phyloP scores from a whole-genome alignment of 2,888 invertebrate genomes.

The Ethmia dodecea region DNA sequence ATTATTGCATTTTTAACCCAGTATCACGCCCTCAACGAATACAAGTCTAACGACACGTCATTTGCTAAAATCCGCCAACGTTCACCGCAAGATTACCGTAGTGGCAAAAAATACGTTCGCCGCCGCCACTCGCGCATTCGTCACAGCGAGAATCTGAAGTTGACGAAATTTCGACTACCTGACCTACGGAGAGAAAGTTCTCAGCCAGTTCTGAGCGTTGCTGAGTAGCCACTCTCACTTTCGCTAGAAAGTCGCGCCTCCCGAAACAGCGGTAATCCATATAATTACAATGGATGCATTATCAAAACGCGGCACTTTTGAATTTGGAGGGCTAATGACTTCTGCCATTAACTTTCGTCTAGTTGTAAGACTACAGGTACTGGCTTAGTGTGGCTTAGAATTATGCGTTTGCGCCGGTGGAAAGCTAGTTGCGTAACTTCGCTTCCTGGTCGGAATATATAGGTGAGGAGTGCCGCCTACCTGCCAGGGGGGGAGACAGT shows the following conservation, averaged over 20 bases:
- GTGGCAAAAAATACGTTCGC: no score
- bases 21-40: no score
- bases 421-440: slow-evolving; percentile 57
- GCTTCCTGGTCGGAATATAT: slow-evolving; percentile 68
- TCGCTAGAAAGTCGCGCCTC: slow-evolving; percentile 27
- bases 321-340: slow-evolving; percentile 1
- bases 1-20: no score
- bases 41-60: no score
- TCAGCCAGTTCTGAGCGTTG: no score
- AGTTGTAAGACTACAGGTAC: not conserved
- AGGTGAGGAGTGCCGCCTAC: slow-evolving; percentile 59
- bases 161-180: no score
- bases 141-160: no score
- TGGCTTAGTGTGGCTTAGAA: slow-evolving; percentile 27
- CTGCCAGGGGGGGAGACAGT: slow-evolving; percentile 17
- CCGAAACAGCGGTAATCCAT: slow-evolving; percentile 17
- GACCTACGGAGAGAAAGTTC: no score
- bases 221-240: slow-evolving; percentile 31
- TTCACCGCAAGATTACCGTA: no score
- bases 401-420: slow-evolving; percentile 42
- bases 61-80: no score
- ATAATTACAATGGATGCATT: slow-evolving; percentile 11
- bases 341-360: slow-evolving; percentile 1
- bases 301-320: not conserved
- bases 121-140: no score